Conservation (phyloP, 2,113 vertebrate species). For the Eulacestoma nigropectus region DNA sequence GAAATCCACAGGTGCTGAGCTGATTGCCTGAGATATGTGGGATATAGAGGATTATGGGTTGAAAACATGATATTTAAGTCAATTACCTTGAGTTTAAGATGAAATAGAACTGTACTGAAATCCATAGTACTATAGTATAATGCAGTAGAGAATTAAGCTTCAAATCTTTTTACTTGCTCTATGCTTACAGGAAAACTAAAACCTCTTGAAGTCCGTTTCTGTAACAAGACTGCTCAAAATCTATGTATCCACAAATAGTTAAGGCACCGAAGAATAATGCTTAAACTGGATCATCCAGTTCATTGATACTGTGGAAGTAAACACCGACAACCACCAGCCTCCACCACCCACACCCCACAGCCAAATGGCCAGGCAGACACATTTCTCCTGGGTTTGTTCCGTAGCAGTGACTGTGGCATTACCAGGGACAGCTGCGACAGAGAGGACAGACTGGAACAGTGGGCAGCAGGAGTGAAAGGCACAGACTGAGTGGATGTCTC, state of each 20-base stretch:
- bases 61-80: background rate
- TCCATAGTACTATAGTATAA: background rate
- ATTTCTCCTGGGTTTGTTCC: background rate
- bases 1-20: background rate
- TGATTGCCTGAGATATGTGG: background rate
- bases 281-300: background rate
- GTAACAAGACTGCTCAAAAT: background rate
- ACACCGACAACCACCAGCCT: background rate
- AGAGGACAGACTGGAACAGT: background rate
- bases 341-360: background rate
- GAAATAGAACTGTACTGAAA: background rate
- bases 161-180: background rate
- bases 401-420: background rate
- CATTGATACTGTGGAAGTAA: background rate
- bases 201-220: background rate
- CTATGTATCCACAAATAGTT: background rate
- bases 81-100: background rate
- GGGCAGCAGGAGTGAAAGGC: background rate
- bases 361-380: background rate
- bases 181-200: background rate
- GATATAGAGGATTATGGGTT: background rate
- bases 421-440: background rate
- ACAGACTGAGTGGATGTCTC: background rate
- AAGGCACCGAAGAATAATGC: background rate
- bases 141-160: background rate